phyloP scores from a whole-genome alignment of 2,888 invertebrate species.

The Drosophila paramelanica region DNA sequence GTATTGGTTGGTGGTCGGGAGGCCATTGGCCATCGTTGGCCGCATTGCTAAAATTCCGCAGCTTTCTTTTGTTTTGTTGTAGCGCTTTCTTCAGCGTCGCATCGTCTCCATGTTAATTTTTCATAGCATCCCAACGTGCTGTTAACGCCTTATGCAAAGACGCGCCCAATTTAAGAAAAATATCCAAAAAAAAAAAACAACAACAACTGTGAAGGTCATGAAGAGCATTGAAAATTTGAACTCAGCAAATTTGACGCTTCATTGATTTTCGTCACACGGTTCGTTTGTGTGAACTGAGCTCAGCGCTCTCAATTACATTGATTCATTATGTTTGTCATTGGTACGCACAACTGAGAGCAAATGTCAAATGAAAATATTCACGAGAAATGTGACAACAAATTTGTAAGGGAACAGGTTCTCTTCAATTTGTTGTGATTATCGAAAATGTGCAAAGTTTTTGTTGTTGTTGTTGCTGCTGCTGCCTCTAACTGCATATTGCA shows the following conservation, averaged over 20 bases:
- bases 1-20: constrained; percentile 28
- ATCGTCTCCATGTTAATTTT: constrained; percentile 34
- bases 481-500: constrained; percentile 16
- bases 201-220: constrained; percentile 35
- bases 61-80: constrained; percentile 72
- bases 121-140: constrained; percentile 3
- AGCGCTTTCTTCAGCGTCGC: constrained; percentile 57
- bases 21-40: constrained; percentile 63
- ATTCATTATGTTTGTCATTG: constrained; percentile 47
- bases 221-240: constrained; percentile 34
- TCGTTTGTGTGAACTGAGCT: not conserved
- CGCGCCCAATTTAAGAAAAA: constrained; percentile 27
- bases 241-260: constrained; percentile 36
- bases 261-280: constrained; percentile 39
- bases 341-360: constrained; percentile 52
- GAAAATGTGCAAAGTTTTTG: constrained; percentile 10
- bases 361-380: constrained; percentile 55
- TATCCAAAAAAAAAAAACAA: constrained; percentile 13
- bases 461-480: constrained; percentile 16
- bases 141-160: constrained; percentile 1
- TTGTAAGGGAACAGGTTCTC: constrained; percentile 40
- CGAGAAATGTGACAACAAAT: constrained; percentile 5
- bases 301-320: constrained; percentile 16
- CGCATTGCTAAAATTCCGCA: constrained; percentile 76
- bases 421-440: constrained; percentile 14